phyloP scores from a whole-genome alignment of 2,113 vertebrate species.

The Marcusenius ussheri region DNA sequence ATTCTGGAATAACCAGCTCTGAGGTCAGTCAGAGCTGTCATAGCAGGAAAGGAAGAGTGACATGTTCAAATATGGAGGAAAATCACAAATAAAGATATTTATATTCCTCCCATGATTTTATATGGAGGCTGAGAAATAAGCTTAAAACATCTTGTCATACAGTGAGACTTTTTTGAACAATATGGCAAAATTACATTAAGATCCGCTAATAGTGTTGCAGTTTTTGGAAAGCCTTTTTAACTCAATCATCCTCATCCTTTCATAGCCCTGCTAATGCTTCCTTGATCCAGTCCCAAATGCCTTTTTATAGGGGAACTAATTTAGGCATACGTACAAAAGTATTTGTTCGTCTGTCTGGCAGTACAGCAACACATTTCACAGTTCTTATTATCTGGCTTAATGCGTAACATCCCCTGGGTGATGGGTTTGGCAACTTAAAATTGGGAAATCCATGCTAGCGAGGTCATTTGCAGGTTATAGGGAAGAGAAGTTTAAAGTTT shows the following conservation, averaged over 20 bases:
- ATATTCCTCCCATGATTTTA: conserved; percentile 57
- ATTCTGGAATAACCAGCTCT: conserved; percentile 43
- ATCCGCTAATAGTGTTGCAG: conserved; percentile 62
- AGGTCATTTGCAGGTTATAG: conserved; percentile 65
- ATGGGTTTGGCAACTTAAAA: conserved; percentile 68
- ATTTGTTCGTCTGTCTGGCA: conserved; percentile 65
- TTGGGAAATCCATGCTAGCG: conserved; percentile 67
- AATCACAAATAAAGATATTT: conserved; percentile 56
- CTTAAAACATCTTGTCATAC: conserved; percentile 57
- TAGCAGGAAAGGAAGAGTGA: conserved; percentile 56
- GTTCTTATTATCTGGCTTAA: conserved; percentile 64
- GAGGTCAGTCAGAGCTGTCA: conserved; percentile 37
- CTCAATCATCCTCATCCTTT: conserved; percentile 60
- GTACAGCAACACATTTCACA: conserved; percentile 59
- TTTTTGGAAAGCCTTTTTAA: conserved; percentile 46
- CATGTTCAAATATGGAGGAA: conserved; percentile 52
- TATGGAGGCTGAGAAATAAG: conserved; percentile 44
- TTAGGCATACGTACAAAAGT: conserved; percentile 66
- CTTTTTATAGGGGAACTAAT: conserved; percentile 64
- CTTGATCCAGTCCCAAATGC: conserved; percentile 65
- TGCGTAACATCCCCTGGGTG: conserved; percentile 71
- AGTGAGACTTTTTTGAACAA: conserved; percentile 63
- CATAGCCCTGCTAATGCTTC: conserved; percentile 59
- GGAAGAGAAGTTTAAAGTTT: conserved; percentile 37
- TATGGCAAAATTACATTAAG: conserved; percentile 62